These are phyloP conservation scores for Syngnathus rostellatus DNA, from an alignment of 2,797 vertebrate species.

Conservation along the genomic window DNA sequence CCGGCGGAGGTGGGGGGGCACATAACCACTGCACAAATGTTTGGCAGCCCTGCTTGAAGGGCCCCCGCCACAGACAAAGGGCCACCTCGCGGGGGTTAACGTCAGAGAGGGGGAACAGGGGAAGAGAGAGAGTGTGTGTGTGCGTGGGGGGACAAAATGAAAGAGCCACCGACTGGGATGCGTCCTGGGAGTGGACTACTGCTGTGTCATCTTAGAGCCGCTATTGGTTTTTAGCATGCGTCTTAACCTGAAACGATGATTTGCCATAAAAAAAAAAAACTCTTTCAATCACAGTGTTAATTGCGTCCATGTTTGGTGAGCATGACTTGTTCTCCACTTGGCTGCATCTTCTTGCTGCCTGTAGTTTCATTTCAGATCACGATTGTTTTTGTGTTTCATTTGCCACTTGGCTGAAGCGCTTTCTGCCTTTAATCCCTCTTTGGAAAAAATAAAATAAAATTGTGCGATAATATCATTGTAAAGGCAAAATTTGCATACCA, in stretches of 20 bases:
- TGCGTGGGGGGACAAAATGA: slow-evolving; percentile 27
- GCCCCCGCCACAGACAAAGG: slow-evolving; percentile 59
- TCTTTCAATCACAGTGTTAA: too few species aligned
- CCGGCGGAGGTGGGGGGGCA: slow-evolving; percentile 48
- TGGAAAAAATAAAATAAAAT: not conserved
- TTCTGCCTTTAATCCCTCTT: too few species aligned
- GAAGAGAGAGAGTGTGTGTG: too few species aligned
- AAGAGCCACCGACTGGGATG: not conserved
- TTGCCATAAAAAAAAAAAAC: too few species aligned
- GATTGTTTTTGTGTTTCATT: too few species aligned
- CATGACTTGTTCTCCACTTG: not conserved
- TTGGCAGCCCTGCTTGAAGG: slow-evolving; percentile 67
- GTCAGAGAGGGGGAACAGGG: slow-evolving; percentile 11
- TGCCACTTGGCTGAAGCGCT: too few species aligned
- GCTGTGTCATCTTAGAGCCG: slow-evolving; percentile 38
- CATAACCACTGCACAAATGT: slow-evolving; percentile 69
- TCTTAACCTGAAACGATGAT: not conserved
- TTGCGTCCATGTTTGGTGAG: too few species aligned
- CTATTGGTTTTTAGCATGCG: not conserved
- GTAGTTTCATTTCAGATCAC: too few species aligned
- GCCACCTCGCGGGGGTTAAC: slow-evolving; percentile 50
- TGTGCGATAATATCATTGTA: not conserved
- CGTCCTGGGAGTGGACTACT: slow-evolving; percentile 22
- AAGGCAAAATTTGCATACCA: not conserved
- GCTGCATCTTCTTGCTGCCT: not conserved